phyloP scores from a whole-genome alignment of 1,140 invertebrate genomes.

The Drosophila sp. region DNA sequence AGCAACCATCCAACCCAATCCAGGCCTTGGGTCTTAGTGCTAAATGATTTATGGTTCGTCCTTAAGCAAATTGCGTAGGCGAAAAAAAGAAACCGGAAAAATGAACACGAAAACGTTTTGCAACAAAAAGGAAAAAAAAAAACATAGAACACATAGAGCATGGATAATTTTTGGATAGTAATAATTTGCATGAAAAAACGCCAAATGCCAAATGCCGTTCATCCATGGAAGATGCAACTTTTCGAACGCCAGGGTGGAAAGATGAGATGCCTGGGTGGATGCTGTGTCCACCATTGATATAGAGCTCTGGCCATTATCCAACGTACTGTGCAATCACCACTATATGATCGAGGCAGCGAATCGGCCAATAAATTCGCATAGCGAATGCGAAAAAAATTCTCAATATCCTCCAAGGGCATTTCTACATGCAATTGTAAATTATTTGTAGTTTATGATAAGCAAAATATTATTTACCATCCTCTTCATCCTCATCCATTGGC shows the following conservation, averaged over 20 bases:
- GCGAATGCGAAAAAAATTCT: neutral
- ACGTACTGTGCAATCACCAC: neutral
- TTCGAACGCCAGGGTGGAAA: constrained; percentile 1
- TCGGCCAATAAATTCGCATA: neutral
- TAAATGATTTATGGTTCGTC: constrained; percentile 60
- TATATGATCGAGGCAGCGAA: neutral
- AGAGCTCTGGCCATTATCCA: constrained; percentile 3
- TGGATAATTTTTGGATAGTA: neutral
- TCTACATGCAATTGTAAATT: neutral
- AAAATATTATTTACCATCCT: neutral
- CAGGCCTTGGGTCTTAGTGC: constrained; percentile 37
- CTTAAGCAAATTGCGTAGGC: constrained; percentile 48
- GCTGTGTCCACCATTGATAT: neutral
- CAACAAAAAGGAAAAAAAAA: too few relatives aligned
- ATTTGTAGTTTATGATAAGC: too few relatives aligned
- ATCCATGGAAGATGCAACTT: neutral
- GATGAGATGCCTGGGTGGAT: neutral
- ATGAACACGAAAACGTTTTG: too few relatives aligned
- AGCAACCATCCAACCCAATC: neutral
- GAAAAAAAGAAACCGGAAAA: neutral
- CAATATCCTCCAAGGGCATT: constrained; percentile 2
- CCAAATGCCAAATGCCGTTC: neutral
- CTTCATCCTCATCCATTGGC: neutral
- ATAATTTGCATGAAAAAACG: neutral
- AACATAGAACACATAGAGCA: too few relatives aligned